Evolutionary conservation across 2,888 invertebrate species (phyloP), one percentile per base, ranked within the genome.

Genomic region (Bunonema sp.): DNA sequence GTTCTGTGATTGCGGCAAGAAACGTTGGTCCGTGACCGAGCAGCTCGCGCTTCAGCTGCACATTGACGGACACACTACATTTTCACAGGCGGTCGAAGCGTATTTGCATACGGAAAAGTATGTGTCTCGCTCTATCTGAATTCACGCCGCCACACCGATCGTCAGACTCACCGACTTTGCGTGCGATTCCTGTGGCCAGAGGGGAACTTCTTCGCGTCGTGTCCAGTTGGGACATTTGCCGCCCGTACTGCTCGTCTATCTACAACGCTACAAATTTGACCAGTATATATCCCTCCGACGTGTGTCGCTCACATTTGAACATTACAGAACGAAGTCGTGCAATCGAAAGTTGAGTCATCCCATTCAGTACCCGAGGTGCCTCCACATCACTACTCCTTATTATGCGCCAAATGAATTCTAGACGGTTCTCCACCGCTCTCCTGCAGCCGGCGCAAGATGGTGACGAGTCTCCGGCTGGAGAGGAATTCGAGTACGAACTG

Each of bases 401-500:
- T n/a, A n/a, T n/a, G n/a, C n/a, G n/a, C n/a, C n/a, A n/a, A n/a
- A n/a, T n/a, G n/a, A n/a, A n/a, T n/a, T n/a, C n/a, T n/a, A n/a
- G n/a, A n/a, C n/a, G n/a, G n/a, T n/a, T n/a, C n/a, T n/a, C n/a
- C n/a, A n/a, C n/a, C n/a, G n/a, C n/a, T n/a, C n/a, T n/a, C n/a
- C n/a, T n/a, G n/a, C n/a, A n/a, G n/a, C n/a, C 49, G 53, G 2
- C 50, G 39, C 38, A 56, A 56, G 40, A 62, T 63, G 41, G 15
- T 62, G 34, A 57, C 49, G 35, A 54, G 49, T 3, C 50, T 54
- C 2, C n/a, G n/a, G n/a, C n/a, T n/a, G n/a, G n/a, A n/a, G n/a
- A n/a, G n/a, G n/a, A n/a, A 24, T 37, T 35, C 34, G 43, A 50
- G 26, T 80, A 79, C 55, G 75, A 76, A 49, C 71, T 80, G 33